These are phyloP conservation scores for Parnassius apollo DNA, from an alignment of 2,888 invertebrate genomes.

Conservation along the genomic window DNA sequence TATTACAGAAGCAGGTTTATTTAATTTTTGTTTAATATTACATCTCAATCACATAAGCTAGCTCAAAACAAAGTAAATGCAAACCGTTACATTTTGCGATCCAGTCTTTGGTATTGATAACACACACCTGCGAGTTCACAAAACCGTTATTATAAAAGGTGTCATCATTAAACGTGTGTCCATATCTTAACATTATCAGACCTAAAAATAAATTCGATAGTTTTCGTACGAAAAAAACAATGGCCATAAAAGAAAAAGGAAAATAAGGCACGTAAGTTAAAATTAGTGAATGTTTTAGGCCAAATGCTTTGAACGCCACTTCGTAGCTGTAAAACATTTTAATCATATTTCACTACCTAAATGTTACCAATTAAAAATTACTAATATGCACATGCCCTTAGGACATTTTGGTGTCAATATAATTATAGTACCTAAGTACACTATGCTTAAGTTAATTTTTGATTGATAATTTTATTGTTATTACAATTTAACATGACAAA, in stretches of 20 bases:
- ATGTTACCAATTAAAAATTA: not conserved
- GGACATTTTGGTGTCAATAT: no score
- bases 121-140: constrained; percentile 6
- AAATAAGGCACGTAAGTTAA: not conserved
- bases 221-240: not conserved
- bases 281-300: not conserved
- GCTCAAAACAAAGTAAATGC: constrained; percentile 28
- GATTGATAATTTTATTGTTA: not conserved
- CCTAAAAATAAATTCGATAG: constrained; percentile 21
- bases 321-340: not conserved
- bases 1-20: not conserved
- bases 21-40: not conserved
- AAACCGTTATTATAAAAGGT: not conserved
- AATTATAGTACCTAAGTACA: no score
- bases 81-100: constrained; percentile 32
- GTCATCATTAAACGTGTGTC: constrained; percentile 21
- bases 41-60: not conserved
- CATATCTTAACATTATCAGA: constrained; percentile 20
- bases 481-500: no score
- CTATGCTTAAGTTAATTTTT: not conserved
- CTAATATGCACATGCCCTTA: not conserved
- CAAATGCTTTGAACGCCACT: not conserved
- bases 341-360: not conserved
- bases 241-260: not conserved
- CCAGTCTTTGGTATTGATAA: constrained; percentile 51